Evolutionary conservation across 2,797 vertebrate species (phyloP), one percentile per base, ranked within the genome.

Genomic region (Morelia viridis): DNA sequence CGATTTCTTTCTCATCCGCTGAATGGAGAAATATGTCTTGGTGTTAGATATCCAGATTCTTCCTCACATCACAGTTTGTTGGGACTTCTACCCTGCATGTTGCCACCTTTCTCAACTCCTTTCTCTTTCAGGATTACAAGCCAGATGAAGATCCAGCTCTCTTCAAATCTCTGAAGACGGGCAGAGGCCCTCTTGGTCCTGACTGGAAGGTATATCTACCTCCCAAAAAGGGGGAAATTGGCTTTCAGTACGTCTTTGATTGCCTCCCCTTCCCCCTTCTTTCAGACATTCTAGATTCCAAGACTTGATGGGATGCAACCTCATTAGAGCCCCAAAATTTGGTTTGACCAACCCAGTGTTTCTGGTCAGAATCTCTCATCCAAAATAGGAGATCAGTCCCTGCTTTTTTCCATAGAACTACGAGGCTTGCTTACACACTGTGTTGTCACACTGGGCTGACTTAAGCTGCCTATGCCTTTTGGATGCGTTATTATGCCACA

Each of bases 131-230:
- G 61, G 71, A 71, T 71, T 76, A 57, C 57, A 89, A 90, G 7
- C 91, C 64, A 53, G 90, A 93, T 65, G 91, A 91, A 89, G 87
- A 93, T 65, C 64, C 8, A 50, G 88, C 87, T 87, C 57, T 93
- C 86, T 91, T 91, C 64, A 91, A 91, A 89, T 91, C 90, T 10
- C 13, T 56, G 61, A 87, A 50, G 88, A 93, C 90, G 7, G n/a
- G 13, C 28, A 41, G 85, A 35, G 76, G 91, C 41, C 61, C 50
- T 26, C 53, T 86, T 50, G 90, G 90, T 5, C 89, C 89, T 61
- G 87, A 71, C 24, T 85, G 64, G 90, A 88, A 90, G 92, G 60
- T 91, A 68, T 5, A 71, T 50, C 68, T 35, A 26, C 24, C n/a
- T 8, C 62, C 5, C 1, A 28, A 46, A 84, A 89, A 22, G 71